Base-by-base conservation (phyloP, 2,113 vertebrate genomes). In the Labeo catla region DNA sequence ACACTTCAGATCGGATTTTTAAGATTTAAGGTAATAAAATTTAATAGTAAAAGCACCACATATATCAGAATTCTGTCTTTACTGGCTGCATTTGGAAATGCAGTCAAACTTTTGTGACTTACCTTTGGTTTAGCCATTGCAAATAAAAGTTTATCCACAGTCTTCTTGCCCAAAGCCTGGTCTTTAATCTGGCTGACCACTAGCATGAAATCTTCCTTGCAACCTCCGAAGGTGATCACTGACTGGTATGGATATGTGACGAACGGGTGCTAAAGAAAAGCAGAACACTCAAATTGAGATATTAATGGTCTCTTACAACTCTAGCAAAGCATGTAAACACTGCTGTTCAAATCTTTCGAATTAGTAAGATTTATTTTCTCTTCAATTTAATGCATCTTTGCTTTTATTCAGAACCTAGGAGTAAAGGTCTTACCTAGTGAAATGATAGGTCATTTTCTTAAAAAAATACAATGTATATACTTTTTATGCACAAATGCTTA, bases 171-270 rank as follows among this genome's bases (percentile, higher is more conserved):
- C 61, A 92, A 93, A 66, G 90, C 93, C 1, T 93, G 93, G 79
- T 97, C 96, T 91, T 93, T 95, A 87, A 76, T 94, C 91, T 96
- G 95, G 93, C 94, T 95, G 70, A 95, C 93, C 43, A 98, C 96
- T 90, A 96, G 91, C 96, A 98, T 96, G 92, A 98, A 97, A 86
- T 98, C 96, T 8, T 97, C 96, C 77, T 94, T 93, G 91, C 93
- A 97, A 59, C 97, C 97, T 68, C 97, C 97, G 85, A 98, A 98
- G 45, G 96, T 97, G 85, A 97, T 93, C 88, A 97, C 94, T 23
- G 94, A 95, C 86, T 94, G 94, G 88, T 96, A 96, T n/a, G 95
- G 79, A 81, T 96, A 94, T 0, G 95, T 94, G 83, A 94, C 80
- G 89, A 96, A 92, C 81, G 94, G 93, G 91, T 96, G 96, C 97